Evolutionary conservation across 30 jellyfish, hydroid and myxozoan species (phyloP).

Genomic region (Chironex yamaguchii): DNA sequence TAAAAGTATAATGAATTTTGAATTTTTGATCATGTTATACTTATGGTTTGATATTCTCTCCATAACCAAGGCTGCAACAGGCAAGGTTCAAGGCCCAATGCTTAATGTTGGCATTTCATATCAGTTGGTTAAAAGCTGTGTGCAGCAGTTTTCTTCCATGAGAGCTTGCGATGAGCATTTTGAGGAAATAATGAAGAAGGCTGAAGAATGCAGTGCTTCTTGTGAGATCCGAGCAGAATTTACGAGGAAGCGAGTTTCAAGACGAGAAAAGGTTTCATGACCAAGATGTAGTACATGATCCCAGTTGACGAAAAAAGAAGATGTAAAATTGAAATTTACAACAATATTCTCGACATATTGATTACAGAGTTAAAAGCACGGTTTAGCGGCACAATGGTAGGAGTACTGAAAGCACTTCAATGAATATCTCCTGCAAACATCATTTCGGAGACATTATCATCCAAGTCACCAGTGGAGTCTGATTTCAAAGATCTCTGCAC

Average conservation of each 20-base stretch:
- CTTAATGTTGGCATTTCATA: slow-evolving; percentile 36
- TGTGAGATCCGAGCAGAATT: slow-evolving; percentile 1
- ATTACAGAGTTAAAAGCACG: slow-evolving; percentile 37
- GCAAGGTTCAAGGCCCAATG: slow-evolving; percentile 68
- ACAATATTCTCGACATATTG: slow-evolving; percentile 27
- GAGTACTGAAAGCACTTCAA: slow-evolving; percentile 28
- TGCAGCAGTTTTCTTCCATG: slow-evolving; percentile 17
- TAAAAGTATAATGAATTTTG: slow-evolving; percentile 10
- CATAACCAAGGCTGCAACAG: slow-evolving; percentile 71
- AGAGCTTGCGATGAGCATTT: slow-evolving; percentile 12
- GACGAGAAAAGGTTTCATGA: slow-evolving; percentile 37
- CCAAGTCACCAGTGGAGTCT: slow-evolving; percentile 25
- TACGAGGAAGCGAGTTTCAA: slow-evolving; percentile 20
- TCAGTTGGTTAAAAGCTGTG: slow-evolving; percentile 13
- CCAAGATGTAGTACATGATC: slow-evolving; percentile 41
- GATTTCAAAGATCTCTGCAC: slow-evolving; percentile 14
- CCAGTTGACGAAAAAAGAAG: slow-evolving; percentile 44
- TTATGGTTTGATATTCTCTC: slow-evolving; percentile 50
- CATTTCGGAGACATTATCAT: slow-evolving; percentile 10
- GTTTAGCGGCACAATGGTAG: slow-evolving; percentile 38
- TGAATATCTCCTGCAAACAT: slow-evolving; percentile 45
- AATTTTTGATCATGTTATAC: slow-evolving; percentile 38
- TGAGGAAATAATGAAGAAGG: background rate
- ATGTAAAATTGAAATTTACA: slow-evolving; percentile 30
- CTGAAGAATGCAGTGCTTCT: background rate